phyloP scores from a whole-genome alignment of 2,888 invertebrate genomes.

The Chelonus formosanus region DNA sequence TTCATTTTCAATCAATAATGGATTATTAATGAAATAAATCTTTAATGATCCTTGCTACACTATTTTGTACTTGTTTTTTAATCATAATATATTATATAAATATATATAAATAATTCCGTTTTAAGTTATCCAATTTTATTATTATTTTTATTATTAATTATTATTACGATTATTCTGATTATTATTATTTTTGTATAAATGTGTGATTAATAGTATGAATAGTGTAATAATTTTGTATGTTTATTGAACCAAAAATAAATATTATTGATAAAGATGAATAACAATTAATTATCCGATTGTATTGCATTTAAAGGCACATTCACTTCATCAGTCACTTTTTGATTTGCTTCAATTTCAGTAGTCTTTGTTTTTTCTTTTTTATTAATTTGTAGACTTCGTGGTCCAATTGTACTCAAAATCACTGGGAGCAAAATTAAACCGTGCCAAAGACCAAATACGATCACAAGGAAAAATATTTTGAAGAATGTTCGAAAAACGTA shows the following conservation, averaged over 20 bases:
- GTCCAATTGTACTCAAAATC: constrained; percentile 77
- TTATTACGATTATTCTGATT: constrained; percentile 43
- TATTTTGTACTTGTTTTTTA: constrained; percentile 58
- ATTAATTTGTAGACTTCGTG: constrained; percentile 57
- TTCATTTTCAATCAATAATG: constrained; percentile 11
- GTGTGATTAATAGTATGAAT: constrained; percentile 64
- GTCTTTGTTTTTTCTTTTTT: constrained; percentile 12
- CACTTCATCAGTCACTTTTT: not conserved
- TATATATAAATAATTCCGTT: constrained; percentile 53
- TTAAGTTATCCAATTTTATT: constrained; percentile 53
- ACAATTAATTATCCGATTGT: constrained; percentile 18
- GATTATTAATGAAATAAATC: constrained; percentile 35
- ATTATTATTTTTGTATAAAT: constrained; percentile 64
- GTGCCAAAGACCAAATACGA: constrained; percentile 80
- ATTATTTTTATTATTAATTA: constrained; percentile 28
- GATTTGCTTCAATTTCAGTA: not conserved
- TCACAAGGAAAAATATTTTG: constrained; percentile 80
- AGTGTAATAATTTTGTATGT: constrained; percentile 66
- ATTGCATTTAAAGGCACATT: constrained; percentile 32
- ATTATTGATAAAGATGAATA: constrained; percentile 61
- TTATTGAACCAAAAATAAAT: constrained; percentile 66
- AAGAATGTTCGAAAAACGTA: constrained; percentile 82
- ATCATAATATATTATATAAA: constrained; percentile 47
- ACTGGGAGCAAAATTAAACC: constrained; percentile 81
- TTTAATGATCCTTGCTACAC: constrained; percentile 55